Evolutionary conservation across 1,140 invertebrate genomes (phyloP), one percentile per base, ranked within the genome.

Genomic region (Drosophila sulfurigaster): DNA sequence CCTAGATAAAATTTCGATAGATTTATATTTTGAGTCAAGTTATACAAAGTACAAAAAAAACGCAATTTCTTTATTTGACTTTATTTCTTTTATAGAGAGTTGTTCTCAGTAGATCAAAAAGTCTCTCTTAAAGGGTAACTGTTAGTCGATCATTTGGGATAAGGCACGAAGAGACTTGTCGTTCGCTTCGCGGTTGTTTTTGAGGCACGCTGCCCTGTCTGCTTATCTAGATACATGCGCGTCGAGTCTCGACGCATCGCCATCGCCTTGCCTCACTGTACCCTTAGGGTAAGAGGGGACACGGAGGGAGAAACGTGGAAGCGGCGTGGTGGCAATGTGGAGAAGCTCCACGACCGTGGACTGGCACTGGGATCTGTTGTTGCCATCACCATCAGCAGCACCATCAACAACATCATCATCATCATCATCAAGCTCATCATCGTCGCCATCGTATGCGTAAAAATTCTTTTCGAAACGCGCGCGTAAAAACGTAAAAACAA

Each of bases 401-500:
- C 28, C 57, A 57, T 43, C 56, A 46, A 48, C 54, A 35, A 54
- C 15, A 46, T 45, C 32, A 32, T 32, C 46, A 49, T 46, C 57
- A 57, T 45, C 56, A 48, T 62, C 56, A 35, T 64, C 16, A 35
- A 32, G 7, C 13, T 66, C 30, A 38, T 59, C 46, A 13, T 32
- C 56, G 48, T 43, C 20, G 52, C 10, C 72, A 35, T 20, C 58
- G 74, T 74, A 65, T 78, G 75, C 79, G 75, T 82, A 83, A 79
- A 82, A 79, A 82, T 82, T 82, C 72, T 69, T 79, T 76, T 66
- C 15, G 65, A 60, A 51, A 46, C 67, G 43, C 32, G 67, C 71
- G 80, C 80, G 80, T 82, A 83, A 82, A 78, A 79, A 68, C 77
- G 64, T 80, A 80, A 83, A 83, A 81, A 78, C 63, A 77, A 68